phyloP scores from a whole-genome alignment of 2,113 vertebrate genomes.

The Ciconia maguari region DNA sequence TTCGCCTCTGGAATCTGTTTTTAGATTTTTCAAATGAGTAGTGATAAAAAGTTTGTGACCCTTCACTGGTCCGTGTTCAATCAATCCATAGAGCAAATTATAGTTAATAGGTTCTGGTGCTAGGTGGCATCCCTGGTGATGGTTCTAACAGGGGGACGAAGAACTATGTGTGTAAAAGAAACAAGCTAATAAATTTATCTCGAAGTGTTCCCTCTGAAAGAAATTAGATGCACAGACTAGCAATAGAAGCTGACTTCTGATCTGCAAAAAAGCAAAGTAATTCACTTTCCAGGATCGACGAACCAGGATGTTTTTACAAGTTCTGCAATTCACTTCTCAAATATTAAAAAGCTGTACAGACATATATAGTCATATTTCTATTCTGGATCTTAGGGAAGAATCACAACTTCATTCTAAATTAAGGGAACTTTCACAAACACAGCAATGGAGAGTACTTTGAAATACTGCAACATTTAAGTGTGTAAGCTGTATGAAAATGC shows the following conservation, averaged over 20 bases:
- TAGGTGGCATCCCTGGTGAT: not conserved
- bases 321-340: not conserved
- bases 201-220: not conserved
- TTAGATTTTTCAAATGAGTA: not conserved
- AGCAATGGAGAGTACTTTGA: not conserved
- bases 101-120: not conserved
- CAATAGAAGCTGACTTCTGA: not conserved
- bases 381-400: not conserved
- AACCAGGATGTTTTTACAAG: not conserved
- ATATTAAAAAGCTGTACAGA: not conserved
- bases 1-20: not conserved
- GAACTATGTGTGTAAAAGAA: not conserved
- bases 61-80: not conserved
- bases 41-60: not conserved
- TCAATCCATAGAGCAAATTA: not conserved
- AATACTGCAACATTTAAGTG: not conserved
- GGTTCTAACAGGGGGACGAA: not conserved
- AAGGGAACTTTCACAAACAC: not conserved
- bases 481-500: conserved; percentile 3
- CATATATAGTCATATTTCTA: not conserved
- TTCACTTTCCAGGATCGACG: accelerated
- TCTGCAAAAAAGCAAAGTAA: not conserved
- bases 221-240: not conserved
- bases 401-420: not conserved
- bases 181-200: not conserved